Evolutionary conservation across 2,888 invertebrate species (phyloP), one percentile per base, ranked within the genome.

Genomic region (Chaetoderma sp.): DNA sequence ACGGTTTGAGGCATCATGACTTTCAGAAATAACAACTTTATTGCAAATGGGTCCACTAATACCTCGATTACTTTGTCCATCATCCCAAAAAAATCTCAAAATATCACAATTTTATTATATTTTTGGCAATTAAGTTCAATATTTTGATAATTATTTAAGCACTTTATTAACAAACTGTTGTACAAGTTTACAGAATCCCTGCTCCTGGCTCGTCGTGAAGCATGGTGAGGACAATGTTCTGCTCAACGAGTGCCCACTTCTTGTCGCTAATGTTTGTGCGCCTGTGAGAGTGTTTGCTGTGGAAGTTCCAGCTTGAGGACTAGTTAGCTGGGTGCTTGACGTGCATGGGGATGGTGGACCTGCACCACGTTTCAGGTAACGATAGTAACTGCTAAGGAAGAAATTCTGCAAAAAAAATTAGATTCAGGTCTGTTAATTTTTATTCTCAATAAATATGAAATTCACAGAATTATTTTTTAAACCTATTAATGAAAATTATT

Each of bases 121-220:
- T n/a, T n/a, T n/a, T n/a, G n/a, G n/a, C n/a, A n/a, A n/a, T n/a
- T n/a, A n/a, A n/a, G n/a, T n/a, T n/a, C n/a, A n/a, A n/a, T n/a
- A n/a, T n/a, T n/a, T n/a, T n/a, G n/a, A n/a, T n/a, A n/a, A n/a
- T n/a, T n/a, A n/a, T n/a, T n/a, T n/a, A n/a, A 83, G 66, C 23
- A 84, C 81, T 62, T 83, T 78, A 54, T 75, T 71, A 0, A 83
- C 81, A 71, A 83, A 83, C 52, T 78, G 78, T 30, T 81, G 80
- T 1, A 83, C 80, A 27, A 84, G 71, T 71, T 75, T 75, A 68
- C 81, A 80, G 66, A 79, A 80, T n/a, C 74, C 77, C 66, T 81
- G 80, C 55, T 84, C 83, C 33, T 74, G 78, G 21, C 56, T 72
- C 16, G 73, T 70, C n/a, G 72, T 55, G 63, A 81, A 79, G 1